A percentile compares a stretch with the other conserved stretches of the same genome.
phyloP scores from a whole-genome alignment of 2,888 invertebrate species.

The Tachina fera region DNA sequence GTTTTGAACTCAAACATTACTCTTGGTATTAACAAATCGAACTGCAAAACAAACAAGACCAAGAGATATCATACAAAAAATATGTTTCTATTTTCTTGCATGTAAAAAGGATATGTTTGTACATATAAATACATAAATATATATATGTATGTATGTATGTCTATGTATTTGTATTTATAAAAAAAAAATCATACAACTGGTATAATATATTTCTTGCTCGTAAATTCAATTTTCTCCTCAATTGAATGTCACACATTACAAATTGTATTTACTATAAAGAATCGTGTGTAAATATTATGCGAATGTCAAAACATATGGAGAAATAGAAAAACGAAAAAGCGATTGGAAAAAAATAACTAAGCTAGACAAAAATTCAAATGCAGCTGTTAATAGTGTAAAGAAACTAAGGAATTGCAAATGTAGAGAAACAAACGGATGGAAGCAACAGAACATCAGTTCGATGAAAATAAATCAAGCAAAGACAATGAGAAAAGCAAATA shows the following conservation, averaged over 20 bases:
- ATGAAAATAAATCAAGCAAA: slow-evolving; percentile 61
- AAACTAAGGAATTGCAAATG: slow-evolving; percentile 69
- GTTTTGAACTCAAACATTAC: slow-evolving; percentile 34
- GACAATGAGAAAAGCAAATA: slow-evolving; percentile 71
- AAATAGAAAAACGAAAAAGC: slow-evolving; percentile 40
- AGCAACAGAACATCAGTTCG: slow-evolving; percentile 36
- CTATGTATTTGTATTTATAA: not conserved
- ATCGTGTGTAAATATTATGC: slow-evolving; percentile 74
- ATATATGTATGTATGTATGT: not conserved
- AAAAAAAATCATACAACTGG: slow-evolving; percentile 24
- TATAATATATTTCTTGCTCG: slow-evolving; percentile 72
- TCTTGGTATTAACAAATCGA: slow-evolving; percentile 23
- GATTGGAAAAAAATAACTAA: not conserved
- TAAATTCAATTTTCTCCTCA: slow-evolving; percentile 79
- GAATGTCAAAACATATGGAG: slow-evolving; percentile 65
- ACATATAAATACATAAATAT: too few relatives aligned
- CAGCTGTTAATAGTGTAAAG: slow-evolving; percentile 57
- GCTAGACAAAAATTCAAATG: slow-evolving; percentile 47
- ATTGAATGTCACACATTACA: slow-evolving; percentile 77
- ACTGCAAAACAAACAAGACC: not conserved
- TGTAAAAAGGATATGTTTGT: not conserved
- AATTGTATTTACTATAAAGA: slow-evolving; percentile 74
- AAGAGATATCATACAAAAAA: slow-evolving; percentile 12
- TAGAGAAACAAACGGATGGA: slow-evolving; percentile 41
- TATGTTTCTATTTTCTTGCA: slow-evolving; percentile 16